Percentiles rank a stretch among this genome's conserved stretches.
These are phyloP conservation scores for Cistogaster globosa DNA, from an alignment of 2,888 invertebrate genomes.

Conservation along the genomic window DNA sequence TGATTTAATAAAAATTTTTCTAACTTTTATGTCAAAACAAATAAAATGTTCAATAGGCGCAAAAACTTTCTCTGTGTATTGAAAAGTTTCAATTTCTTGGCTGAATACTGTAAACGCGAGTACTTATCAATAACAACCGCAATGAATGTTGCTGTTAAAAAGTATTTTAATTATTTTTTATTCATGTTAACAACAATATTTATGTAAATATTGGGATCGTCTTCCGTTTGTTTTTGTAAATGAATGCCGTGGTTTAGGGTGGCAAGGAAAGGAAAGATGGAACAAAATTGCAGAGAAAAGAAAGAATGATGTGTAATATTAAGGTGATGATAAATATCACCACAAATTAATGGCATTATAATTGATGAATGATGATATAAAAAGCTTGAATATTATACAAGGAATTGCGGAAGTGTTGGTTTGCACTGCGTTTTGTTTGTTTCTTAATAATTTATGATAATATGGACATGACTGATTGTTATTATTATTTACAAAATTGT, in stretches of 20 bases:
- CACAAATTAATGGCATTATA: slow-evolving; percentile 61
- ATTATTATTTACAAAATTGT: slow-evolving; percentile 35
- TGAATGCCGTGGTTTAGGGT: no score
- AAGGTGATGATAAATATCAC: background rate
- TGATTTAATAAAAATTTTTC: no score
- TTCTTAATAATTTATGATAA: slow-evolving; percentile 16
- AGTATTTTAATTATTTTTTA: background rate
- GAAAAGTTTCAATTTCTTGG: no score
- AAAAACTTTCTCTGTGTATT: no score
- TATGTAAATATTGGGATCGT: no score
- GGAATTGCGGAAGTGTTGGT: slow-evolving; percentile 16
- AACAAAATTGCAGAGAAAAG: background rate
- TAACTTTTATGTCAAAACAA: no score
- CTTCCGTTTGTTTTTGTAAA: background rate
- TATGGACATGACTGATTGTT: slow-evolving; percentile 18
- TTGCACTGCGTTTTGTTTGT: no score
- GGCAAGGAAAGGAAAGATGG: background rate
- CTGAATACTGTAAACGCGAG: no score
- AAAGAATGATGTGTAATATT: background rate
- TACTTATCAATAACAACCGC: no score
- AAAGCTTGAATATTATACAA: slow-evolving; percentile 50
- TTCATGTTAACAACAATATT: background rate
- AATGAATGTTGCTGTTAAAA: background rate
- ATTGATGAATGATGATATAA: slow-evolving; percentile 63
- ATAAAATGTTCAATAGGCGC: no score